A percentile compares a stretch with the other conserved stretches of the same genome.
phyloP scores from a whole-genome alignment of 2,797 vertebrate species.

The Sebastes hubbsi region DNA sequence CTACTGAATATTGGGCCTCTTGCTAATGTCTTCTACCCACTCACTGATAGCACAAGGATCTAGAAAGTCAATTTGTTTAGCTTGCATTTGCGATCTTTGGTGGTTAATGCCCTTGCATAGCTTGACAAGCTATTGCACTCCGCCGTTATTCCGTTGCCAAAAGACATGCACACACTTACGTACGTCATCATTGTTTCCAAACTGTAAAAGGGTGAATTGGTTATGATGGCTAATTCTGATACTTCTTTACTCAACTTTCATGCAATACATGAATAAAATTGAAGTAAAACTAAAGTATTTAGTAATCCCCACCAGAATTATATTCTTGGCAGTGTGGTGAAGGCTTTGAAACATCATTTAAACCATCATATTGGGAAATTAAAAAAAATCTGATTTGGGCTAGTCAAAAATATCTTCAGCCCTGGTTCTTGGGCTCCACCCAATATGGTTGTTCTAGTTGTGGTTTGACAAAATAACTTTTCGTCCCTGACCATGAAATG shows the following conservation, averaged over 20 bases:
- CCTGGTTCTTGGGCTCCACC: too few relatives aligned
- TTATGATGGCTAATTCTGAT: neutral
- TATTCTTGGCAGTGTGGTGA: neutral
- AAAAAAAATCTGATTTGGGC: too few relatives aligned
- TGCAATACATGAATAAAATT: neutral
- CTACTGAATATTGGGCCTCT: rapidly evolving
- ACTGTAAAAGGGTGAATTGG: neutral
- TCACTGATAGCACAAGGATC: too few relatives aligned
- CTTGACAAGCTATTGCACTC: too few relatives aligned
- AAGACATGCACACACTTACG: too few relatives aligned
- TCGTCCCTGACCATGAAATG: neutral
- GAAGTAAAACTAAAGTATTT: neutral
- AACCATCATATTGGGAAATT: neutral
- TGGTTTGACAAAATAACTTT: neutral
- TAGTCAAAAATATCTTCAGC: neutral
- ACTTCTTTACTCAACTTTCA: neutral
- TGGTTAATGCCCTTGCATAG: too few relatives aligned
- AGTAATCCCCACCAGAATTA: neutral
- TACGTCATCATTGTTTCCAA: too few relatives aligned
- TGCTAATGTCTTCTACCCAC: too few relatives aligned
- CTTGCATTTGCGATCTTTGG: too few relatives aligned
- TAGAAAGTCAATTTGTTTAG: too few relatives aligned
- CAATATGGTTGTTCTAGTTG: neutral
- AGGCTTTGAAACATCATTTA: neutral
- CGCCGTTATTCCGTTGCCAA: too few relatives aligned